Conservation (phyloP, 2,888 invertebrate species). For the Hololepta plana region DNA sequence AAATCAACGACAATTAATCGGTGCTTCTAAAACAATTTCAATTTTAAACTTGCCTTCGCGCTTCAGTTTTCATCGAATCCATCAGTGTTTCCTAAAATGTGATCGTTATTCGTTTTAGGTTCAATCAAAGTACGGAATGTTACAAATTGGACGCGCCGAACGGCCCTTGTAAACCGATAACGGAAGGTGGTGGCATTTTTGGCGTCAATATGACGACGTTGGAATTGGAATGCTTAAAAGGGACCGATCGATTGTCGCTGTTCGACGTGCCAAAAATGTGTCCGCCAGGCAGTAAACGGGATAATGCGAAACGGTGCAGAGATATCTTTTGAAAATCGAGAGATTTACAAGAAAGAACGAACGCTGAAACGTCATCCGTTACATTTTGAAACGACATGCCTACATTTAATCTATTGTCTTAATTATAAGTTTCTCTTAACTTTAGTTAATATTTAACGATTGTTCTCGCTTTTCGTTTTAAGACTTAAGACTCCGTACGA, state of each 20-base stretch:
- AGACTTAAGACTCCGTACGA: too few species aligned
- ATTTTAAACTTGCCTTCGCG: too few species aligned
- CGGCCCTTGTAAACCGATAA: constrained; percentile 28
- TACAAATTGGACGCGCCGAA: constrained; percentile 24
- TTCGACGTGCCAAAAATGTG: constrained; percentile 16
- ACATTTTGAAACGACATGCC: too few species aligned
- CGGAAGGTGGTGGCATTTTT: constrained; percentile 28
- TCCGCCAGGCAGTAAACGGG: constrained; percentile 18
- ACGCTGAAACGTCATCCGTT: too few species aligned
- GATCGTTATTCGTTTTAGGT: constrained; percentile 21
- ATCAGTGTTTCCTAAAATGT: neutral
- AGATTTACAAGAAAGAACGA: too few species aligned
- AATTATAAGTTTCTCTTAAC: too few species aligned
- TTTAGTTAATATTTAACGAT: too few species aligned
- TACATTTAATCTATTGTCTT: too few species aligned
- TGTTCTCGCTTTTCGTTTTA: too few species aligned
- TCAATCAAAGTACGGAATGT: constrained; percentile 28
- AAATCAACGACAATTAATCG: too few species aligned
- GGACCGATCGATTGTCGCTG: constrained; percentile 15
- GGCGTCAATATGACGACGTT: constrained; percentile 42
- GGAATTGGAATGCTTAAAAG: constrained; percentile 34
- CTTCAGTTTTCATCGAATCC: neutral
- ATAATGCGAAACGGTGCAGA: constrained; percentile 15
- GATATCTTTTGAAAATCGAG: too few species aligned
- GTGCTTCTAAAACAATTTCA: too few species aligned